A percentile compares a stretch with the other conserved stretches of the same genome.
Evolutionary conservation across 2,888 invertebrate genomes (phyloP).

Genomic region (Tinea pellionella): DNA sequence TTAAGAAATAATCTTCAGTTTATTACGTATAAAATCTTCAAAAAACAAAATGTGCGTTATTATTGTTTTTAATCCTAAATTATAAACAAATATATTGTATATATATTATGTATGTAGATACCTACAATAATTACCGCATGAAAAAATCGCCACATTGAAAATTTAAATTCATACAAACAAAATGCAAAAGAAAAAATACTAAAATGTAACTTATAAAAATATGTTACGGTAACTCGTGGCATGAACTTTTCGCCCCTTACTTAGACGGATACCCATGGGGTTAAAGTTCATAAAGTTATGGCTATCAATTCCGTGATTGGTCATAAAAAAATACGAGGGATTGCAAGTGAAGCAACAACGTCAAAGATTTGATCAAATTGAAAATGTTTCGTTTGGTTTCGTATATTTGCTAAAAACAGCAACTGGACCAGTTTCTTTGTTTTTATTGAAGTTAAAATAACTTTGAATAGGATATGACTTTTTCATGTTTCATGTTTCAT

Average conservation of each 20-base stretch:
- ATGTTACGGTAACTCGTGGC: neutral
- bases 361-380: neutral
- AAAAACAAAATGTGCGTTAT: too few species aligned
- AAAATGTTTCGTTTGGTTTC: neutral
- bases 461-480: too few species aligned
- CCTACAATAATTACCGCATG: too few species aligned
- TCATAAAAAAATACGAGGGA: constrained; percentile 17
- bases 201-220: neutral
- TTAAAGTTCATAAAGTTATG: constrained; percentile 14
- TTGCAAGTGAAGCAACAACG: neutral
- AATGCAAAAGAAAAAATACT: too few species aligned
- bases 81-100: too few species aligned
- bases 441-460: neutral
- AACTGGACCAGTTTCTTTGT: neutral
- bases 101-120: too few species aligned
- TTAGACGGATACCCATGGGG: constrained; percentile 9
- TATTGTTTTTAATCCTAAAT: too few species aligned
- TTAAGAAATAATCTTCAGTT: too few species aligned
- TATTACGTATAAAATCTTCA: too few species aligned
- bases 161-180: too few species aligned
- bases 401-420: neutral
- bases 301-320: constrained; percentile 19
- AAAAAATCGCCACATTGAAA: too few species aligned
- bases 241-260: constrained; percentile 9
- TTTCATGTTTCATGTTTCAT: too few species aligned